Evolutionary conservation across 2,113 vertebrate genomes (phyloP).

Genomic region (Lagopus leucura): DNA sequence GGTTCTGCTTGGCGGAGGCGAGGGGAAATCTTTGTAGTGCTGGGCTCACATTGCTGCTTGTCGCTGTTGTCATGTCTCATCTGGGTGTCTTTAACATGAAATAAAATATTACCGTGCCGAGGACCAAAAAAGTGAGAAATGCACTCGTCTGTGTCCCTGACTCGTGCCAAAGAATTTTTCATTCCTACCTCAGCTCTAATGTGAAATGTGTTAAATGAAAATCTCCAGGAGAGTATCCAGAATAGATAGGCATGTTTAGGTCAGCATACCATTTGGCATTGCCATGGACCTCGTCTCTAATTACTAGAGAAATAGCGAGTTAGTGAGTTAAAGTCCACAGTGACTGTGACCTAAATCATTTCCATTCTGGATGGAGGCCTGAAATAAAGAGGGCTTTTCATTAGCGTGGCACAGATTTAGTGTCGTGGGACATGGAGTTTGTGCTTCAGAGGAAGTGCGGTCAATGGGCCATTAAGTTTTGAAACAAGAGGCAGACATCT

Average conservation of each 20-base stretch:
- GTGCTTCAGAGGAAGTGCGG: conserved; percentile 58
- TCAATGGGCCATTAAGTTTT: conserved; percentile 58
- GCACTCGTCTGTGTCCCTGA: neutral
- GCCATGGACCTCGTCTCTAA: conserved; percentile 54
- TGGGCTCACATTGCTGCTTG: neutral
- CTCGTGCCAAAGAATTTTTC: conserved; percentile 42
- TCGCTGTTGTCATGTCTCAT: conserved; percentile 4
- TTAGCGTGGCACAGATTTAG: conserved; percentile 62
- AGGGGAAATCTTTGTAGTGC: neutral
- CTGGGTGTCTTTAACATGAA: conserved; percentile 21
- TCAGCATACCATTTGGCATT: conserved; percentile 31
- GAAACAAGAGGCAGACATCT: conserved; percentile 64
- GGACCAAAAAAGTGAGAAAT: neutral
- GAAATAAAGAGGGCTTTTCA: conserved; percentile 65
- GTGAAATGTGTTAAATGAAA: conserved; percentile 56
- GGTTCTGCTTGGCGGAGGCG: neutral
- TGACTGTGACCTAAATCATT: conserved; percentile 65
- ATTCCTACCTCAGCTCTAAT: conserved; percentile 46
- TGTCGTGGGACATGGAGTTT: conserved; percentile 34
- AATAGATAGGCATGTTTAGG: conserved; percentile 52
- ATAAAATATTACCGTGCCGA: conserved; percentile 3
- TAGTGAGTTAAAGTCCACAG: conserved; percentile 49
- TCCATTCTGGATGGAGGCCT: conserved; percentile 51
- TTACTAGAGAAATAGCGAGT: conserved; percentile 72
- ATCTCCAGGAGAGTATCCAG: conserved; percentile 55